A percentile compares a stretch with the other conserved stretches of the same genome.
Evolutionary conservation across 2,797 vertebrate species (phyloP).

Genomic region (Enteromius paludinosus): DNA sequence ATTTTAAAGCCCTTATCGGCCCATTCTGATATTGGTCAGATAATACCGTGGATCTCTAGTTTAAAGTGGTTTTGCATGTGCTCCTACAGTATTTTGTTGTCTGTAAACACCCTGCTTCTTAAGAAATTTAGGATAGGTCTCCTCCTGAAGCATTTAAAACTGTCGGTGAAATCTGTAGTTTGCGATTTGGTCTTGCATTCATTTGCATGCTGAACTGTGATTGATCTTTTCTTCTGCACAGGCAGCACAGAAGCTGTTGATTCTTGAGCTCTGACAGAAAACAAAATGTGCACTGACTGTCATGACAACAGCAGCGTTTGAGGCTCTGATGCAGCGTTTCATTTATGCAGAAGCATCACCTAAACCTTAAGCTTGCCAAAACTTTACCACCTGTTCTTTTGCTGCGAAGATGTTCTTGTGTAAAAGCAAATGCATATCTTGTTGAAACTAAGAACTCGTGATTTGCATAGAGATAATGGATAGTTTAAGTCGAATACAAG

Average conservation of each 20-base stretch:
- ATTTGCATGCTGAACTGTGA: constrained; percentile 10
- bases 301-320: not conserved
- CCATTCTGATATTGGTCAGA: no score
- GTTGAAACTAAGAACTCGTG: constrained; percentile 80
- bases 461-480: constrained; percentile 85
- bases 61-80: no score
- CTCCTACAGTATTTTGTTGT: no score
- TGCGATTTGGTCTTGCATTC: not conserved
- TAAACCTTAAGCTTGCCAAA: constrained; percentile 20
- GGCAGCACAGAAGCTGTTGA: constrained; percentile 39
- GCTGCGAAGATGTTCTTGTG: constrained; percentile 72
- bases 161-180: not conserved
- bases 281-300: constrained; percentile 20
- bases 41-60: not conserved
- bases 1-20: no score
- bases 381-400: constrained; percentile 53
- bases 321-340: not conserved
- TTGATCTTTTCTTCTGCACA: constrained; percentile 12
- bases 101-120: not conserved
- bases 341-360: constrained; percentile 7
- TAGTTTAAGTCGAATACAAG: no score
- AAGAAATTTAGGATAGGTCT: not conserved
- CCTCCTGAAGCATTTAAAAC: not conserved
- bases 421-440: constrained; percentile 75
- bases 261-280: constrained; percentile 51